Evolutionary conservation across 2,888 invertebrate genomes (phyloP), one percentile per base, ranked within the genome.

Genomic region (Scaptomyza polygonia): DNA sequence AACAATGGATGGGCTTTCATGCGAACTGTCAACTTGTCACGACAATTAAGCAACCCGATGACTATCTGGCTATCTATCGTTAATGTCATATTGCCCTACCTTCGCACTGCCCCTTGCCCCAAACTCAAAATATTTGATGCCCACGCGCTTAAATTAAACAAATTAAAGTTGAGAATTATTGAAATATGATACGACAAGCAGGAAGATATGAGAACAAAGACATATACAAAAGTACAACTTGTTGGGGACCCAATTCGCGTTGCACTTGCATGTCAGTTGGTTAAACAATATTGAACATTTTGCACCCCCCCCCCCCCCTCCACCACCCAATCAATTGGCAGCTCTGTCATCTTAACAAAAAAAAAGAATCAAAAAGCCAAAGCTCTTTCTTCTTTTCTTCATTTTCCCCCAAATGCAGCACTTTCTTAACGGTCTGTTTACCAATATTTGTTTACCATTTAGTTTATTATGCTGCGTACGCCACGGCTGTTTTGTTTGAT

Each of bases 11-110:
- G 82, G 64, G 57, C 84, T 86, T 85, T 85, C 84, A 85, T 84
- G 88, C 74, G 82, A 85, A 87, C 88, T 88, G 84, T 88, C 84
- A 85, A 86, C 85, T 88, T 85, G 88, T 85, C 84, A 85, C 53
- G 71, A 88, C 85, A 85, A 85, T 85, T 85, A 85, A 81, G 70
- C 85, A 77, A 65, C 66, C 73, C 77, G 80, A 86, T 83, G 86
- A 76, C 77, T 82, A 79, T 81, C 79, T 68, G 65, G 59, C 83
- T 77, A 72, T 80, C 85, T 84, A 86, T 79, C 86, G 74, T 32
- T 55, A 39, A 49, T 45, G 51, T 32, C 44, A 43, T 8, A 21
- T 18, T 25, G 25, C 25, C 25, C 25, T 25, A 18, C 18, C 45
- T 14, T 11, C n/a, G 1, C 18, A n/a, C 30, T 4, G 16, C 7